Evolutionary conservation across 2,888 invertebrate species (phyloP).

Genomic region (Chalcosyrphus nemorum): DNA sequence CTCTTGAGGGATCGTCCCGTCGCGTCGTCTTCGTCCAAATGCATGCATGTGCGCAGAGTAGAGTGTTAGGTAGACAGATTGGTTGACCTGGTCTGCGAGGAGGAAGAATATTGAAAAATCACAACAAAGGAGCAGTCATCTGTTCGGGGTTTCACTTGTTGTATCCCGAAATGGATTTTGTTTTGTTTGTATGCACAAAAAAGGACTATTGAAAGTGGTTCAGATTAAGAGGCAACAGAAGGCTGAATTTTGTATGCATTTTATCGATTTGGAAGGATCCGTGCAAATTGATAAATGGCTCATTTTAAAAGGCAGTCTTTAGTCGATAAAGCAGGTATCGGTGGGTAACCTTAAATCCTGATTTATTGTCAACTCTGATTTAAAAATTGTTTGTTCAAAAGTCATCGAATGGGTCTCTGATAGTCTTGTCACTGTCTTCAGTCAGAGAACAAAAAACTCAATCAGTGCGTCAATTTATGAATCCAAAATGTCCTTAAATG

Average conservation of each 20-base stretch:
- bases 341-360: not conserved
- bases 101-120: slow-evolving; percentile 22
- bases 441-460: too few species aligned
- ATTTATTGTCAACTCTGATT: not conserved
- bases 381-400: too few species aligned
- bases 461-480: too few species aligned
- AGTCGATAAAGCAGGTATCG: not conserved
- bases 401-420: too few species aligned
- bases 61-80: slow-evolving; percentile 60
- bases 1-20: slow-evolving; percentile 38
- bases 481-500: too few species aligned
- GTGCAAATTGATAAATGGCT: slow-evolving; percentile 55
- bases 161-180: slow-evolving; percentile 48
- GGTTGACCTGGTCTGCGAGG: slow-evolving; percentile 53
- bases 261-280: not conserved
- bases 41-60: not conserved
- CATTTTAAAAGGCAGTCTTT: not conserved
- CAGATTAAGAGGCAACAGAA: too few species aligned
- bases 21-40: too few species aligned
- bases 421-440: too few species aligned
- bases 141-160: slow-evolving; percentile 42
- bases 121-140: slow-evolving; percentile 64
- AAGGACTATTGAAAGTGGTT: slow-evolving; percentile 34
- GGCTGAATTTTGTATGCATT: slow-evolving; percentile 38
- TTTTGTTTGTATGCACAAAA: slow-evolving; percentile 42